Base-by-base conservation (phyloP, 64 coral and sea anemone genomes). In the Dendrophyllia cribrosa region DNA sequence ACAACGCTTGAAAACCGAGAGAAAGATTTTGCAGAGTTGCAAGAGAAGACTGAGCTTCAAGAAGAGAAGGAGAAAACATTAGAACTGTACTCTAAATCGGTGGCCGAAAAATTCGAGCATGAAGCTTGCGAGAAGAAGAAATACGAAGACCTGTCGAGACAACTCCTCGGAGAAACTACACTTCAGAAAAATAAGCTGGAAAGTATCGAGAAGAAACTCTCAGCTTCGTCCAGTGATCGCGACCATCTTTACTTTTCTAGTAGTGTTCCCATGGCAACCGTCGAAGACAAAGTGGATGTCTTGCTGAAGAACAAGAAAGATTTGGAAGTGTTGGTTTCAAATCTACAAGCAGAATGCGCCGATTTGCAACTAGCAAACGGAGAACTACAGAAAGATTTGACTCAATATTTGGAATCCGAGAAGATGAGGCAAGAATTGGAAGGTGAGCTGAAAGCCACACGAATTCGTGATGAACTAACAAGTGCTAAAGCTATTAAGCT, bases 1-100 rank as follows among this genome's bases (percentile, higher is more conserved):
- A 82, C 68, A 2, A 59, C 78, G 49, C 66, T 97, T 13, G 75
- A 94, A 45, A 72, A 84, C 48, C 92, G 92, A 15, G 87, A 94
- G 58, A 84, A 94, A 20, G 79, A 89, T 6, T 66, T 97, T 4
- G 19, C n/a, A 21, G 92, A 94, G 9, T 77, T 97, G 7, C 59
- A 85, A 43, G 83, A 94, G 16, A 91, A 79, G 67, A 77, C 94
- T 52, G 95, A 97, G 55, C 76, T 94, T 0, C 85, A 91, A 16
- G 87, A 97, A 47, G 91, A 94, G n/a, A 97, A 94, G n/a, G 95
- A 97, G 21, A 97, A 97, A 74, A 68, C 87, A 15, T 21, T 96
- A 19, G 92, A 86, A 58, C 48, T 96, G 10, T 93, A 90, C 60
- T 96, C 95, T 7, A 96, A 96, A 59, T 94, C 92, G 11, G 90